Percentiles rank a stretch among this genome's conserved stretches.
Evolutionary conservation across 2,888 invertebrate species (phyloP).

Genomic region (Zonitis immaculata): DNA sequence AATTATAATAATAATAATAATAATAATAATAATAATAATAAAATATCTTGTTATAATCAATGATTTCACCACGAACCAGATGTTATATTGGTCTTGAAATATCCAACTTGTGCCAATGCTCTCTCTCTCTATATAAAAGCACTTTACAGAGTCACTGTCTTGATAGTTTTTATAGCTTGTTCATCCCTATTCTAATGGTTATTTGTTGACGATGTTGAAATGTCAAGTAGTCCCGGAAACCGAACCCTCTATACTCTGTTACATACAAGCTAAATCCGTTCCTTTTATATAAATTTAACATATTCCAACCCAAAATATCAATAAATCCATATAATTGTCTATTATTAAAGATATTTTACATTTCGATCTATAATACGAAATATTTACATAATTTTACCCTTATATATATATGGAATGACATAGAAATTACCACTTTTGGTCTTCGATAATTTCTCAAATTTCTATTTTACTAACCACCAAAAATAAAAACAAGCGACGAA

Average conservation of each 20-base stretch:
- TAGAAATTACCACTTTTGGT: slow-evolving; percentile 7
- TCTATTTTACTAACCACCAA: neutral
- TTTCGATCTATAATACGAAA: no score
- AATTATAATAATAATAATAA: neutral
- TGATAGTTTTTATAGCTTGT: slow-evolving; percentile 18
- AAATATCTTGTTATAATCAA: neutral
- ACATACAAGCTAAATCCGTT: neutral
- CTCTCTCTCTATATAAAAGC: slow-evolving; percentile 1
- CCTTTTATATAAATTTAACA: no score
- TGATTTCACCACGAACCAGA: neutral
- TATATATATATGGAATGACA: slow-evolving; percentile 5
- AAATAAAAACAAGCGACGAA: neutral
- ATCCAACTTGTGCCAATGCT: neutral
- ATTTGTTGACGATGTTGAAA: slow-evolving; percentile 16
- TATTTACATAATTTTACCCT: slow-evolving; percentile 14
- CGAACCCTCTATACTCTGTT: neutral
- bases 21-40: neutral
- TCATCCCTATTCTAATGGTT: slow-evolving; percentile 14
- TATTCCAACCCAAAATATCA: no score
- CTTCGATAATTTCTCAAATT: slow-evolving; percentile 4
- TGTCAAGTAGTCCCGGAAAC: slow-evolving; percentile 10
- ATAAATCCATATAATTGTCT: no score
- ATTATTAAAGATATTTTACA: neutral
- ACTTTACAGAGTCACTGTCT: slow-evolving; percentile 19
- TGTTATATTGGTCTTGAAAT: neutral